Evolutionary conservation across 1,140 invertebrate genomes (phyloP).

Genomic region (Aphaenogaster ashmeadi): DNA sequence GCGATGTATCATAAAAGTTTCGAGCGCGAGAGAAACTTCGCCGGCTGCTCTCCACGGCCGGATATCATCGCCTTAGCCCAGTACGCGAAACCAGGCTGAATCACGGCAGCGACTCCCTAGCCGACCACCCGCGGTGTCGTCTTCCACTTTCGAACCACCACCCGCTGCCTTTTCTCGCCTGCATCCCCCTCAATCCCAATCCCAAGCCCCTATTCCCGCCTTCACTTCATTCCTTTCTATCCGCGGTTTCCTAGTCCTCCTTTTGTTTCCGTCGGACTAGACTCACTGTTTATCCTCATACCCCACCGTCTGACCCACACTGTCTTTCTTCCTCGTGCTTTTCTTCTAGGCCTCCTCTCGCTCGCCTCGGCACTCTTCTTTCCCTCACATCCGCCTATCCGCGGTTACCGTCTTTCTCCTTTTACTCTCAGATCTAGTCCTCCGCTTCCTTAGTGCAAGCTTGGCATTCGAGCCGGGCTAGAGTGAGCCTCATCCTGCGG

Average conservation of each 20-base stretch:
- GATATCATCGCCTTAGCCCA: constrained; percentile 71
- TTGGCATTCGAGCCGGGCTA: constrained; percentile 12
- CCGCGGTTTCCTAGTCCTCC: neutral
- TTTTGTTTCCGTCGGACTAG: neutral
- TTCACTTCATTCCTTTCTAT: constrained; percentile 12
- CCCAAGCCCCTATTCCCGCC: neutral
- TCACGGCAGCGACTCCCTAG: constrained; percentile 64
- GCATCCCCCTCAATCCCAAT: neutral
- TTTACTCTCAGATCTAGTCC: constrained; percentile 4
- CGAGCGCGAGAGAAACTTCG: constrained; percentile 59
- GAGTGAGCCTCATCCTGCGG: constrained; percentile 51
- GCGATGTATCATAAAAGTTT: constrained; percentile 79
- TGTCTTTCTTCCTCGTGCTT: constrained; percentile 17
- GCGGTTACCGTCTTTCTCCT: constrained; percentile 4
- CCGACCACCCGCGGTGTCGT: constrained; percentile 52
- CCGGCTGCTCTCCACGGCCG: constrained; percentile 4
- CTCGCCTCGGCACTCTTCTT: neutral
- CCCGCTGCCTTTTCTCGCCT: constrained; percentile 27
- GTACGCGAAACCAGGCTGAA: constrained; percentile 70
- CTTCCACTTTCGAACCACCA: constrained; percentile 36
- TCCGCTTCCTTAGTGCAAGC: constrained; percentile 30
- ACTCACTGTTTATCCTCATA: constrained; percentile 28
- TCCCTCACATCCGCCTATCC: neutral
- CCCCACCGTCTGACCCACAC: neutral
- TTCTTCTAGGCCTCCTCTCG: neutral